Conservation (phyloP, 1,140 invertebrate genomes). For the Neodiprion fabricii region DNA sequence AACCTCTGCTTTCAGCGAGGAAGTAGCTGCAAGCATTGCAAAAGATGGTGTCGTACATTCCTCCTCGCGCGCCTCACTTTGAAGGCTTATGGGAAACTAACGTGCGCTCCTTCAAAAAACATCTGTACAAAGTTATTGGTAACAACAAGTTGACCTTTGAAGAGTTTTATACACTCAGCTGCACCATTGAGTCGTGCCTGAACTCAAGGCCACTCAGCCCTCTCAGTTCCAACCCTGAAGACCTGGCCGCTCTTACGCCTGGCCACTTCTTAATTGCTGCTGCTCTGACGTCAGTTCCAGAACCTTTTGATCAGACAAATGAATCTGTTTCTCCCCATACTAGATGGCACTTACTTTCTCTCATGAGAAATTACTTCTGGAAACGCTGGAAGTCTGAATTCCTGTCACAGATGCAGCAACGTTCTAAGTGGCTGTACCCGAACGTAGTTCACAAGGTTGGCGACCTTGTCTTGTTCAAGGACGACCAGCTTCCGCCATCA, state of each 20-base stretch:
- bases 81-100: slow-evolving; percentile 49
- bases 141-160: slow-evolving; percentile 21
- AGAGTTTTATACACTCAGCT: slow-evolving; percentile 28
- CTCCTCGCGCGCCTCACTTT: slow-evolving; percentile 44
- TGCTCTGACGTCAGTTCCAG: slow-evolving; percentile 12
- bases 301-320: background rate
- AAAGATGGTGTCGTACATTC: slow-evolving; percentile 28
- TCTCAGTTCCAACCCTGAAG: slow-evolving; percentile 15
- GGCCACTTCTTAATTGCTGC: slow-evolving; percentile 21
- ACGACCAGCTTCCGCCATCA: slow-evolving; percentile 24
- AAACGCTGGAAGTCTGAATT: slow-evolving; percentile 33
- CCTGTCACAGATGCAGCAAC: slow-evolving; percentile 26
- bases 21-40: background rate
- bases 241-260: slow-evolving; percentile 16
- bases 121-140: slow-evolving; percentile 22
- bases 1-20: background rate
- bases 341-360: slow-evolving; percentile 29
- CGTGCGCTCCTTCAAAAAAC: slow-evolving; percentile 40
- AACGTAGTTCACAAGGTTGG: slow-evolving; percentile 9
- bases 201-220: slow-evolving; percentile 33
- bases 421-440: slow-evolving; percentile 19
- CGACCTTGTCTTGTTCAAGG: slow-evolving; percentile 29
- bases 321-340: slow-evolving; percentile 18
- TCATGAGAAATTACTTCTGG: slow-evolving; percentile 32
- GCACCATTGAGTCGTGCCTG: slow-evolving; percentile 32